Base-by-base conservation (phyloP, 1,140 invertebrate species). In the Nasonia vitripennis region DNA sequence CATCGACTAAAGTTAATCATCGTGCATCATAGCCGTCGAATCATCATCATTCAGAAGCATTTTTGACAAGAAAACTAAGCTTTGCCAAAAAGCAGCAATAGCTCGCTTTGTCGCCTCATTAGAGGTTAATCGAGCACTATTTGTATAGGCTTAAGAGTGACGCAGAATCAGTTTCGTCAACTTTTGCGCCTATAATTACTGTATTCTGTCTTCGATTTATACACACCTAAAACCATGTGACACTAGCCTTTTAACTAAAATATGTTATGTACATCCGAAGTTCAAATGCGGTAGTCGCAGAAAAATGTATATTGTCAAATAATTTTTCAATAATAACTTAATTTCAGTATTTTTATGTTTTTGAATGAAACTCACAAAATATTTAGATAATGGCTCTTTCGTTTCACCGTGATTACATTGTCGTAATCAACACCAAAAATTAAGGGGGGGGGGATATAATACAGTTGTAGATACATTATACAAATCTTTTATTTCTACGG, bases 1-100 rank as follows among this genome's bases (percentile, higher is more conserved):
- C 81, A 83, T 79, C 77, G 87, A 91, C 88, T 83, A 90, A 90
- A 91, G 86, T 86, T 87, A 89, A 84, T 90, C 88, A 89, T 88
- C 88, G 87, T 82, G 86, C 89, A 75, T 87, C 86, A 73, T 81
- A 77, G 84, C 71, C 70, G 45, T 67, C 75, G 70, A 74, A 67
- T 70, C 73, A 81, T 70, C 73, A 81, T 86, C 84, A 86, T 81
- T 81, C n/a, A 78, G n/a, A 81, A 86, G 67, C 78, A 86, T 83
- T 82, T 62, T 81, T 86, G 80, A 86, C 85, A 86, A 74, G 20
- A 78, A 14, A 71, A 75, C 70, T 62, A 14, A 71, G 78, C 70
- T 86, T 83, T 80, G 75, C 81, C 74, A 86, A 82, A 86, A 86
- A 86, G 81, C 88, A 89, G 86, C 88, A 88, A 88, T 87, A 90